Evolutionary conservation across 2,797 vertebrate genomes (phyloP).

Genomic region (Gadopsis bispinosus): DNA sequence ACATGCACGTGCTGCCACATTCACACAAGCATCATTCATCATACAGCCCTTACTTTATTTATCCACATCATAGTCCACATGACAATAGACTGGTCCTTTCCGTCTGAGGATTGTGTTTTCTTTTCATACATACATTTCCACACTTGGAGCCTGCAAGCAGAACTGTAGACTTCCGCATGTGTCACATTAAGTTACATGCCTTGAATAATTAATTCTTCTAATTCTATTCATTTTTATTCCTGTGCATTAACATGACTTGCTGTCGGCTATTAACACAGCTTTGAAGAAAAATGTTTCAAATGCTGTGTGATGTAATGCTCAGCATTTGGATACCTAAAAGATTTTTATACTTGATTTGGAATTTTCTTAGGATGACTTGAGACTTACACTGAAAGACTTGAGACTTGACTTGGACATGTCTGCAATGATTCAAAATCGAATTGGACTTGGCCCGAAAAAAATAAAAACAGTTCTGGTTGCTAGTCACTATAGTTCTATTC

Average conservation of each 20-base stretch:
- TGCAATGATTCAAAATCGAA: not conserved
- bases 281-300: not conserved
- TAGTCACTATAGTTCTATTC: not conserved
- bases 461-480: not conserved
- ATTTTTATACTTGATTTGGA: not conserved
- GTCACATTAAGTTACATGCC: not conserved
- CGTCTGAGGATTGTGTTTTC: conserved; percentile 34
- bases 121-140: not conserved
- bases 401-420: not conserved
- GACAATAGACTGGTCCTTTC: conserved; percentile 39
- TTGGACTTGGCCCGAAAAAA: too few relatives aligned
- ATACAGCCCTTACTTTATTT: conserved; percentile 38
- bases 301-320: not conserved
- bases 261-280: not conserved
- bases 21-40: conserved; percentile 54
- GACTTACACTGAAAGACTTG: not conserved
- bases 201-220: not conserved
- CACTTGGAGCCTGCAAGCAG: conserved; percentile 23
- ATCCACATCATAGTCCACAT: conserved; percentile 37
- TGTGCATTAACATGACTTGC: not conserved
- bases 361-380: not conserved
- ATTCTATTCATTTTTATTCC: not conserved
- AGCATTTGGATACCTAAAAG: not conserved
- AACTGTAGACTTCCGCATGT: conserved; percentile 4
- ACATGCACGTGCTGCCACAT: conserved; percentile 37